These are phyloP conservation scores for Sarcoramphus papa DNA, from an alignment of 2,797 vertebrate species.

Conservation along the genomic window DNA sequence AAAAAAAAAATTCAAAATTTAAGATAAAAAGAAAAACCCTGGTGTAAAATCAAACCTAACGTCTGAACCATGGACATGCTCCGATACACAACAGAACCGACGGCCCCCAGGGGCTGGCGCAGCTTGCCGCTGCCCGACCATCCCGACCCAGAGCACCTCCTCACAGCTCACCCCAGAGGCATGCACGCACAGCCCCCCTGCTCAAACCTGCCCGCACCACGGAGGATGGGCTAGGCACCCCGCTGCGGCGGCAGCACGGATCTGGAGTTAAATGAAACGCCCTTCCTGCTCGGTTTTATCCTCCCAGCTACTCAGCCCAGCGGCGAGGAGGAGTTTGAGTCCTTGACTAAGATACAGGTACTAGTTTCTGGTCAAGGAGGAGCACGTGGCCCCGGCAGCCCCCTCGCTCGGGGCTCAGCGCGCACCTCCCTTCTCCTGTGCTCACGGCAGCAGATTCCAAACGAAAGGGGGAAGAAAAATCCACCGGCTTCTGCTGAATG, in stretches of 20 bases:
- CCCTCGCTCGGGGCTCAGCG: rapidly evolving
- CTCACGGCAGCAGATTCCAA: not conserved
- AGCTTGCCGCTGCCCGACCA: not conserved
- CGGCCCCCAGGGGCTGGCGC: rapidly evolving
- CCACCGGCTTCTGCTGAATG: not conserved
- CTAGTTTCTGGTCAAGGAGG: not conserved
- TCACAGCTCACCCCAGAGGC: rapidly evolving
- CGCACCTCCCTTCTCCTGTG: not conserved
- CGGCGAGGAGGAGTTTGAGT: not conserved
- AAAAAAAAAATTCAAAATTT: slow-evolving; percentile 69
- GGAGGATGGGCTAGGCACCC: not conserved
- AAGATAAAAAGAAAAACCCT: slow-evolving; percentile 71
- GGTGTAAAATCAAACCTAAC: slow-evolving; percentile 61
- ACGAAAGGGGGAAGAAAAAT: not conserved
- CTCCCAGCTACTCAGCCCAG: not conserved
- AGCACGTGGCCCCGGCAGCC: rapidly evolving
- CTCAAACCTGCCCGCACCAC: not conserved
- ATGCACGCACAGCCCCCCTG: not conserved
- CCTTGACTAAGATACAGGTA: not conserved
- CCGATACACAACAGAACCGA: slow-evolving; percentile 1
- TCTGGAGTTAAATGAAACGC: not conserved
- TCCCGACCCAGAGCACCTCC: not conserved
- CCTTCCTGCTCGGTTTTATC: not conserved
- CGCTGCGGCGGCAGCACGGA: rapidly evolving
- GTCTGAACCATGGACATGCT: slow-evolving; percentile 48